phyloP scores from a whole-genome alignment of 2,888 invertebrate species.

The Hyalella azteca region DNA sequence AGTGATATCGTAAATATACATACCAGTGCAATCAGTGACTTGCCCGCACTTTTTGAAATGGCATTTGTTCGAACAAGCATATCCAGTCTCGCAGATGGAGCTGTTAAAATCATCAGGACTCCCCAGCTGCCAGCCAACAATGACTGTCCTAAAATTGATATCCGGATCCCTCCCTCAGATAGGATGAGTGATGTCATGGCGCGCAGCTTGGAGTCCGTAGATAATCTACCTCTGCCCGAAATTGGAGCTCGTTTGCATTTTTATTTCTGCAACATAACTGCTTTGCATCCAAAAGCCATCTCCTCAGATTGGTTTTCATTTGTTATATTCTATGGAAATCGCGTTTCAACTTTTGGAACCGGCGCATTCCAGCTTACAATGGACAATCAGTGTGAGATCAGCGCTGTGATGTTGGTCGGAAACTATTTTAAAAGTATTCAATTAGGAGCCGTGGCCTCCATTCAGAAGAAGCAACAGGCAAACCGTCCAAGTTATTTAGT shows the following conservation, averaged over 20 bases:
- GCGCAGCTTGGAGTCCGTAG: background rate
- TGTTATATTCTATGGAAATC: slow-evolving; percentile 10
- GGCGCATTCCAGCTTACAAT: background rate
- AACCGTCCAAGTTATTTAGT: slow-evolving; percentile 2
- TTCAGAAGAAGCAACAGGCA: background rate
- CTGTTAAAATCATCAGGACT: background rate
- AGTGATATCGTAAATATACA: background rate
- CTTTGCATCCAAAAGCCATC: background rate
- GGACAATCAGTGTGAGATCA: slow-evolving; percentile 32
- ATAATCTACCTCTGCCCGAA: slow-evolving; percentile 24
- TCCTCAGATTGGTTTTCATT: background rate
- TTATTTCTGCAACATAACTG: background rate
- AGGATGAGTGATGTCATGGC: slow-evolving; percentile 4
- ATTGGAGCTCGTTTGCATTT: slow-evolving; percentile 6
- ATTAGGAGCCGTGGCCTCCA: background rate
- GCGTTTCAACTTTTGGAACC: background rate
- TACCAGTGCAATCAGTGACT: background rate
- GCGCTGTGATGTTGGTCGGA: background rate
- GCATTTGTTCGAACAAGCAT: slow-evolving; percentile 10
- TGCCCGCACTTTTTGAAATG: background rate
- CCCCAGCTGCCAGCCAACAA: background rate
- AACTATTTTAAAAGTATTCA: slow-evolving; percentile 9
- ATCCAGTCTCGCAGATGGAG: background rate
- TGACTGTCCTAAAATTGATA: slow-evolving; percentile 32
- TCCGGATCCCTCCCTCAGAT: background rate